Evolutionary conservation across 2,888 invertebrate species (phyloP).

Genomic region (Drosophila hawaiiensis): DNA sequence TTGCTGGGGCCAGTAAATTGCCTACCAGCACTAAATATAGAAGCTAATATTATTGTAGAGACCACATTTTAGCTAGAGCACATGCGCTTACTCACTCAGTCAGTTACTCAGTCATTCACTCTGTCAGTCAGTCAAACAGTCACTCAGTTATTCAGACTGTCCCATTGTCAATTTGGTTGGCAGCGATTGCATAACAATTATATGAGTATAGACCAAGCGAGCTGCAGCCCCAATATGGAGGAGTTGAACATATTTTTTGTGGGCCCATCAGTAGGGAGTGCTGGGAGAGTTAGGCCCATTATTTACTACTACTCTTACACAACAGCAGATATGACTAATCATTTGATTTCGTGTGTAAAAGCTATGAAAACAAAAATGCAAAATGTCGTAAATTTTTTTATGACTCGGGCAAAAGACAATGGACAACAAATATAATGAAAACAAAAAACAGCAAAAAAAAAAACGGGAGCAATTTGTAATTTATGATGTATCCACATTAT

Average conservation of each 20-base stretch:
- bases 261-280: not conserved
- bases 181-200: slow-evolving; percentile 60
- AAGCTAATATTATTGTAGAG: slow-evolving; percentile 35
- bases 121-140: slow-evolving; percentile 6
- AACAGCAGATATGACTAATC: slow-evolving; percentile 60
- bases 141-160: slow-evolving; percentile 14
- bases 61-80: slow-evolving; percentile 32
- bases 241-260: not conserved
- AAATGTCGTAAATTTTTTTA: slow-evolving; percentile 58
- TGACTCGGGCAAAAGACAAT: slow-evolving; percentile 32
- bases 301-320: not conserved
- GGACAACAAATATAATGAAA: not conserved
- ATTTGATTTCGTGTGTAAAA: slow-evolving; percentile 57
- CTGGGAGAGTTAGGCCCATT: slow-evolving; percentile 4
- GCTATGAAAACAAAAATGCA: slow-evolving; percentile 48
- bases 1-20: slow-evolving; percentile 41
- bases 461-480: slow-evolving; percentile 3
- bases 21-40: slow-evolving; percentile 47
- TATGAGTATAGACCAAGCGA: slow-evolving; percentile 8
- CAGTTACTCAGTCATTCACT: slow-evolving; percentile 6
- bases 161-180: slow-evolving; percentile 19
- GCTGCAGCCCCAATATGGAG: not conserved
- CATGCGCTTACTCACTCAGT: slow-evolving; percentile 32
- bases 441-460: not conserved
- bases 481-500: slow-evolving; percentile 24